phyloP scores from a whole-genome alignment of 1,140 invertebrate species.

The Achatina immaculata region DNA sequence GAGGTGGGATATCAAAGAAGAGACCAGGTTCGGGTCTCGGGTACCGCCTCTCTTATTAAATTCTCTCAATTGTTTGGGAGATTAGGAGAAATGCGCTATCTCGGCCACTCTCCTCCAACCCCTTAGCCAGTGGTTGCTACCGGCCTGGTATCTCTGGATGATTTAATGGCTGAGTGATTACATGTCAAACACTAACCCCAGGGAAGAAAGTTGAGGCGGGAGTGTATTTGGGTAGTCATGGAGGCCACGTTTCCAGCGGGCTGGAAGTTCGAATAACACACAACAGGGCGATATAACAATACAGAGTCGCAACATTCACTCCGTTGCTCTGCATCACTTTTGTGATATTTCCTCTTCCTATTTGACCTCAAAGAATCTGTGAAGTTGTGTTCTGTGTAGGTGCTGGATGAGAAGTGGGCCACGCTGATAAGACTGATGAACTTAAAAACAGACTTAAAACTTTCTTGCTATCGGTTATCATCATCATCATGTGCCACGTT shows the following conservation, averaged over 20 bases:
- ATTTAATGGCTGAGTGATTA: conserved; percentile 8
- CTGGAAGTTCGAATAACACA: neutral
- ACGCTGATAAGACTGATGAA: too few species aligned
- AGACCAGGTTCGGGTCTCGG: neutral
- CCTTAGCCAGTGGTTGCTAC: neutral
- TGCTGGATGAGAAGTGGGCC: too few species aligned
- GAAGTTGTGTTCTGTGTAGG: too few species aligned
- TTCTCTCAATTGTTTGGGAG: neutral
- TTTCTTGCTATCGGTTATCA: too few species aligned
- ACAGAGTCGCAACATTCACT: too few species aligned
- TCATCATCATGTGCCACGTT: too few species aligned
- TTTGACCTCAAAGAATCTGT: too few species aligned
- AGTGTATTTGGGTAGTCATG: conserved; percentile 1
- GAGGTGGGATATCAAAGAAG: neutral
- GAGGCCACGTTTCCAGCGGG: neutral
- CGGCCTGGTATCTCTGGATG: conserved; percentile 7
- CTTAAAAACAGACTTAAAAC: too few species aligned
- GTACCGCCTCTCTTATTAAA: conserved; percentile 7
- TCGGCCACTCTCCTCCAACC: neutral
- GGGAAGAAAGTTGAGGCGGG: neutral
- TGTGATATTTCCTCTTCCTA: too few species aligned
- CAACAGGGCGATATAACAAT: too few species aligned
- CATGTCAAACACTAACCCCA: neutral
- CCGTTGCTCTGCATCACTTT: too few species aligned
- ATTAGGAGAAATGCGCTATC: conserved; percentile 2